Conservation (phyloP, 1,140 invertebrate genomes). For the Battus philenor region DNA sequence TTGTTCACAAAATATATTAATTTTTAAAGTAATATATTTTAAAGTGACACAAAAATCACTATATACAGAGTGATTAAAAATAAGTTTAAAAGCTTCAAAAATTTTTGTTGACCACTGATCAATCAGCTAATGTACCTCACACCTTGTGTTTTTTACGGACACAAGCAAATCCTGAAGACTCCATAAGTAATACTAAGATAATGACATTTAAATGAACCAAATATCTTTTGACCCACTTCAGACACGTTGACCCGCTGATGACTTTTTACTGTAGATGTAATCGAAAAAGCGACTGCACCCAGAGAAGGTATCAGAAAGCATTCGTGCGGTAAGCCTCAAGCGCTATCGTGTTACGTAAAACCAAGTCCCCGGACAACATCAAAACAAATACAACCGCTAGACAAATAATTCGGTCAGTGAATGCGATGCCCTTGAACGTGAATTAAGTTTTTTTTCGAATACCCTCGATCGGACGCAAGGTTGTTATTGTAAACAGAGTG, state of each 20-base stretch:
- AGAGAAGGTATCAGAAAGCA: background rate
- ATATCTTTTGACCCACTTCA: too few species aligned
- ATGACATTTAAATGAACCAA: too few species aligned
- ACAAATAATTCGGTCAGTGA: conserved; percentile 34
- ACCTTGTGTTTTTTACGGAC: too few species aligned
- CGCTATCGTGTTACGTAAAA: conserved; percentile 4
- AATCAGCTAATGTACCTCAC: too few species aligned
- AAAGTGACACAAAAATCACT: too few species aligned
- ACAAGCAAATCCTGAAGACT: too few species aligned
- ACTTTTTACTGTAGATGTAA: conserved; percentile 4
- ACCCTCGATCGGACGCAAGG: background rate
- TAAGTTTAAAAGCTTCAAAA: too few species aligned
- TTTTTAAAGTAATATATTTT: too few species aligned
- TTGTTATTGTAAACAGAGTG: conserved; percentile 1
- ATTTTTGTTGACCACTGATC: too few species aligned
- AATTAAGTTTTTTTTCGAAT: conserved; percentile 15
- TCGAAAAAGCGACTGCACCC: background rate
- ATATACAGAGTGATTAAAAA: too few species aligned
- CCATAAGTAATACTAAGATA: too few species aligned
- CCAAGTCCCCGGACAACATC: background rate
- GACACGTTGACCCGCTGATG: background rate
- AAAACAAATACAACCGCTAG: conserved; percentile 13
- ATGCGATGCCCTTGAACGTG: conserved; percentile 33
- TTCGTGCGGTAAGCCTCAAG: background rate
- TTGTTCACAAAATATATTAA: too few species aligned